These are phyloP conservation scores for Drosophila algonquin DNA, from an alignment of 2,888 invertebrate genomes.

Conservation along the genomic window DNA sequence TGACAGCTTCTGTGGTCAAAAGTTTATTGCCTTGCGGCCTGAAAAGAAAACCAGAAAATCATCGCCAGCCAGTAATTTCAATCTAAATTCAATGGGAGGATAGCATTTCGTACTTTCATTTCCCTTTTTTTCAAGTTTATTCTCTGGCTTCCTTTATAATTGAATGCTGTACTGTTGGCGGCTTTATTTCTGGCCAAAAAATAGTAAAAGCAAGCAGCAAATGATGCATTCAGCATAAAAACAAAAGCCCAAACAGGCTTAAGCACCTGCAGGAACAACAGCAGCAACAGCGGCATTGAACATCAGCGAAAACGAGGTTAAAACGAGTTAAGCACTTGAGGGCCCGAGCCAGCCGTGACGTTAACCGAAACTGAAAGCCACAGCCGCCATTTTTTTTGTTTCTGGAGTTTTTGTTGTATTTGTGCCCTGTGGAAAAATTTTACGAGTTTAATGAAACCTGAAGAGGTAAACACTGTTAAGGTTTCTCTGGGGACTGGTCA, in stretches of 20 bases:
- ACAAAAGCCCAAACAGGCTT: constrained; percentile 43
- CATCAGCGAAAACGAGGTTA: constrained; percentile 51
- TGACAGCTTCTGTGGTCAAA: constrained; percentile 13
- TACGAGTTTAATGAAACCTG: constrained; percentile 56
- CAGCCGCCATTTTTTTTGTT: constrained; percentile 11
- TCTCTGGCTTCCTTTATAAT: constrained; percentile 26
- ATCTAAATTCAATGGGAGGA: constrained; percentile 42
- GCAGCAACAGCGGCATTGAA: constrained; percentile 31
- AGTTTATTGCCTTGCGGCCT: constrained; percentile 9
- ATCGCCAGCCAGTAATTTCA: constrained; percentile 26
- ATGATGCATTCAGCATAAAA: constrained; percentile 43
- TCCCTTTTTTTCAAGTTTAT: constrained; percentile 6
- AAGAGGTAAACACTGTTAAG: constrained; percentile 53
- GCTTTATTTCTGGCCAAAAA: constrained; percentile 34
- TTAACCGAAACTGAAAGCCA: constrained; percentile 44
- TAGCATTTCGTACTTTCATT: constrained; percentile 1
- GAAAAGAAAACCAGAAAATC: constrained; percentile 6
- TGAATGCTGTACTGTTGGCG: constrained; percentile 19
- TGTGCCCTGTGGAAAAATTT: constrained; percentile 31
- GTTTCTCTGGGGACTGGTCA: constrained; percentile 33
- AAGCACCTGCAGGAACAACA: constrained; percentile 46
- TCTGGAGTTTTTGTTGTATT: constrained; percentile 17
- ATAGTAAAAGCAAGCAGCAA: constrained; percentile 31
- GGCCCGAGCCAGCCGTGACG: constrained; percentile 22
- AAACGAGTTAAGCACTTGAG: constrained; percentile 56